Conservation (phyloP, 2,888 invertebrate species). For the Aporophyla nigra region DNA sequence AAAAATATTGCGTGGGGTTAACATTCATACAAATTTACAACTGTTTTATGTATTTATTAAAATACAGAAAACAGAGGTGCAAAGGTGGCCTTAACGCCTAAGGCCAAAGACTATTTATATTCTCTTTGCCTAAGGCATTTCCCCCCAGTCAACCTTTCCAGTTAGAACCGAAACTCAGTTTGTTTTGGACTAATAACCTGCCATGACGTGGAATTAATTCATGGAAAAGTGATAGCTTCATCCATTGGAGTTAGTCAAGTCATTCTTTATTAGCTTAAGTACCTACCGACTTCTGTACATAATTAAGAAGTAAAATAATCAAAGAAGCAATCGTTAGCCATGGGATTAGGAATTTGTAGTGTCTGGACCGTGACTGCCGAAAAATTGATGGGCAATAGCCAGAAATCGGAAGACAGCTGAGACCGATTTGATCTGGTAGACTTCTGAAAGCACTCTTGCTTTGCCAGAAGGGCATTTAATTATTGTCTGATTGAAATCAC, state of each 20-base stretch:
- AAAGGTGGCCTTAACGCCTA: too few relatives aligned
- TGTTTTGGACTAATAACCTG: background rate
- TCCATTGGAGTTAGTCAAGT: background rate
- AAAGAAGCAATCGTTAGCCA: background rate
- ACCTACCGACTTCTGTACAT: background rate
- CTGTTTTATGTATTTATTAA: background rate
- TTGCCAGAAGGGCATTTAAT: background rate
- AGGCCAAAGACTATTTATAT: too few relatives aligned
- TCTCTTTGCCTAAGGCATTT: too few relatives aligned
- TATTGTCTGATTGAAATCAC: background rate
- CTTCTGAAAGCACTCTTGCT: background rate
- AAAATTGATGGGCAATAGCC: background rate
- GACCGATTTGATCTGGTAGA: background rate
- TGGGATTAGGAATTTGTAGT: background rate
- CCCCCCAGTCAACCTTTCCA: background rate
- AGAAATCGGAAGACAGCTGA: background rate
- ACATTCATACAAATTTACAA: background rate
- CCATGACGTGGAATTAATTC: background rate
- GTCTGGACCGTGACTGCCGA: background rate
- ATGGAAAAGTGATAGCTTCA: background rate
- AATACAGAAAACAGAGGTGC: too few relatives aligned
- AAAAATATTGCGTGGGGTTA: background rate
- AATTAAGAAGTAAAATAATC: background rate
- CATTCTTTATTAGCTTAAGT: background rate
- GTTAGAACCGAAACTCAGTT: background rate